Evolutionary conservation across 2,888 invertebrate genomes (phyloP).

Genomic region (Molorchus minor): DNA sequence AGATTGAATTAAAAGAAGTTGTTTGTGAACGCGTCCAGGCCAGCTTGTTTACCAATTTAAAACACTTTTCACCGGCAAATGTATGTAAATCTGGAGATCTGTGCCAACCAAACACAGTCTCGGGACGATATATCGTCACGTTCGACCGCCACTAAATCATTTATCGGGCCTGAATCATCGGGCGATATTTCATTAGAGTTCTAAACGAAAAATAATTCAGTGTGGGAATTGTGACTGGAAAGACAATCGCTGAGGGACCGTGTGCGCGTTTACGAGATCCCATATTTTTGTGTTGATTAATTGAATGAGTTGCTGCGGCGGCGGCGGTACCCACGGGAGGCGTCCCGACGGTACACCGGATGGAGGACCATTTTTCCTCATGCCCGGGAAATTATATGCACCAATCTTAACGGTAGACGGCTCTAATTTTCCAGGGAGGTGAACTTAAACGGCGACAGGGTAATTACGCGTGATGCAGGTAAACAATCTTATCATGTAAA

Average conservation of each 20-base stretch:
- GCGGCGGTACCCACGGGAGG: background rate
- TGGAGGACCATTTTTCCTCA: background rate
- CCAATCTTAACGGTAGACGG: too few species aligned
- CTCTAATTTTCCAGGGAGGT: too few species aligned
- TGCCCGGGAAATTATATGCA: background rate
- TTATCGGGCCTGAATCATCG: constrained; percentile 44
- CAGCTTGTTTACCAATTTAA: too few species aligned
- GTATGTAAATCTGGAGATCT: too few species aligned
- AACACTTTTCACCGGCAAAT: too few species aligned
- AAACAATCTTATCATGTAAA: too few species aligned
- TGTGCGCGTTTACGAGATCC: constrained; percentile 37
- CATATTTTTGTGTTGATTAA: constrained; percentile 46
- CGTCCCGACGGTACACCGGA: background rate
- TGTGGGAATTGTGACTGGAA: constrained; percentile 50
- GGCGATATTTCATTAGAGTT: constrained; percentile 47
- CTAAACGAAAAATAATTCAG: constrained; percentile 52
- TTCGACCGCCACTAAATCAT: constrained; percentile 38
- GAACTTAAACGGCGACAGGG: too few species aligned
- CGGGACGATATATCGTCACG: too few species aligned
- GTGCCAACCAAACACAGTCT: too few species aligned
- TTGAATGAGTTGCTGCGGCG: constrained; percentile 36
- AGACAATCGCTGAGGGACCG: constrained; percentile 46
- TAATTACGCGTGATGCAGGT: too few species aligned
- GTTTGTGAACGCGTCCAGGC: too few species aligned
- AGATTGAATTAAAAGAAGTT: too few species aligned